phyloP scores from a whole-genome alignment of 2,797 vertebrate genomes.

The Toxotes lorentzi region DNA sequence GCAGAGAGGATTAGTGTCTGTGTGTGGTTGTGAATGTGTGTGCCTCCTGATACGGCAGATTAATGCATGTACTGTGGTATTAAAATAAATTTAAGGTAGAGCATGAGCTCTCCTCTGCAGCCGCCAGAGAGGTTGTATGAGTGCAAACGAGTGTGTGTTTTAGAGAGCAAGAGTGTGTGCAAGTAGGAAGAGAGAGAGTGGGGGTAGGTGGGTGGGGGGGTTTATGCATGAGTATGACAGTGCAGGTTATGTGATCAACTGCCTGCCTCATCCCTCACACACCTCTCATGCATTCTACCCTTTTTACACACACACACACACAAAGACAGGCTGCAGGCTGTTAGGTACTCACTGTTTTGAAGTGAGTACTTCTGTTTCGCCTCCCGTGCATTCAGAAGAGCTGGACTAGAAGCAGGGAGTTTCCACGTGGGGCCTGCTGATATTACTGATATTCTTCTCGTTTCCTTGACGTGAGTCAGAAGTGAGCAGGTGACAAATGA shows the following conservation, averaged over 20 bases:
- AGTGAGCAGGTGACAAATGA: conserved; percentile 15
- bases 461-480: conserved; percentile 37
- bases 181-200: background rate
- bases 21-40: conserved; percentile 9
- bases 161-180: background rate
- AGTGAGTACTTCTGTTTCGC: conserved; percentile 50
- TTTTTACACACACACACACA: conserved; percentile 1
- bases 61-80: conserved; percentile 64
- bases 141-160: conserved; percentile 18
- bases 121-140: conserved; percentile 21
- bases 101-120: conserved; percentile 42
- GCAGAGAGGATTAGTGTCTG: conserved; percentile 63
- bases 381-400: conserved; percentile 41
- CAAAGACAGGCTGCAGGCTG: conserved; percentile 19
- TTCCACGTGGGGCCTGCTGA: conserved; percentile 41
- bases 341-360: conserved; percentile 43
- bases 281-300: background rate
- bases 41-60: conserved; percentile 55
- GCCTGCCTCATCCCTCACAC: conserved; percentile 24
- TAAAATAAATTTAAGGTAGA: conserved; percentile 52
- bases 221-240: conserved; percentile 55
- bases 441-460: conserved; percentile 11
- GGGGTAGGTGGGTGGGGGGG: conserved; percentile 5
- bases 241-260: conserved; percentile 59
- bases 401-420: conserved; percentile 48